These are phyloP conservation scores for Smittia sp. DNA, from an alignment of 2,888 invertebrate species.

Conservation along the genomic window DNA sequence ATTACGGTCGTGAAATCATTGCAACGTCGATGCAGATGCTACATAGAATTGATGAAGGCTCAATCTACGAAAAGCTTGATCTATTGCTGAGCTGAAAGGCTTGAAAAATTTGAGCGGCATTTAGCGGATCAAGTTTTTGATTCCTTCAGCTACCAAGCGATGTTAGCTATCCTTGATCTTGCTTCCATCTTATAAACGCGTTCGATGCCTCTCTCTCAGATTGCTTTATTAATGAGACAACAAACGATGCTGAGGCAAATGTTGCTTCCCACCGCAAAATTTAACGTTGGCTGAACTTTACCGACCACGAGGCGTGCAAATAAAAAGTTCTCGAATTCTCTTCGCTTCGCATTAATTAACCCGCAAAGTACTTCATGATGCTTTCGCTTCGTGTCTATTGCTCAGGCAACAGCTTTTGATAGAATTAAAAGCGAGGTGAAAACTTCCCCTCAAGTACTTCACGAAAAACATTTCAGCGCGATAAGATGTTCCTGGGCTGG, in stretches of 20 bases:
- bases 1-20: too few species aligned
- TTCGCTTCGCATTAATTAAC: background rate
- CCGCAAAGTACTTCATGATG: background rate
- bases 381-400: background rate
- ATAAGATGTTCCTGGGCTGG: background rate
- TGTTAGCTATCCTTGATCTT: too few species aligned
- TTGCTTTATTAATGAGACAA: background rate
- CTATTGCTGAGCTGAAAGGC: too few species aligned
- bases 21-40: too few species aligned
- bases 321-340: conserved; percentile 3
- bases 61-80: too few species aligned
- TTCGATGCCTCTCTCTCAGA: too few species aligned
- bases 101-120: too few species aligned
- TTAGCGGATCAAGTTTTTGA: too few species aligned
- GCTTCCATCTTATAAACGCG: too few species aligned
- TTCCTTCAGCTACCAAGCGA: too few species aligned
- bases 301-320: background rate
- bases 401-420: background rate
- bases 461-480: background rate
- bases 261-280: too few species aligned
- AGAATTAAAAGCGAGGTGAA: conserved; percentile 4
- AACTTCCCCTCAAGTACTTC: background rate
- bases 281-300: background rate
- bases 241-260: background rate
- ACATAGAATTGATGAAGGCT: too few species aligned